Percentiles rank a stretch among this genome's conserved stretches.
These are phyloP conservation scores for Euura saliciscinereae DNA, from an alignment of 1,140 invertebrate species.

Conservation along the genomic window DNA sequence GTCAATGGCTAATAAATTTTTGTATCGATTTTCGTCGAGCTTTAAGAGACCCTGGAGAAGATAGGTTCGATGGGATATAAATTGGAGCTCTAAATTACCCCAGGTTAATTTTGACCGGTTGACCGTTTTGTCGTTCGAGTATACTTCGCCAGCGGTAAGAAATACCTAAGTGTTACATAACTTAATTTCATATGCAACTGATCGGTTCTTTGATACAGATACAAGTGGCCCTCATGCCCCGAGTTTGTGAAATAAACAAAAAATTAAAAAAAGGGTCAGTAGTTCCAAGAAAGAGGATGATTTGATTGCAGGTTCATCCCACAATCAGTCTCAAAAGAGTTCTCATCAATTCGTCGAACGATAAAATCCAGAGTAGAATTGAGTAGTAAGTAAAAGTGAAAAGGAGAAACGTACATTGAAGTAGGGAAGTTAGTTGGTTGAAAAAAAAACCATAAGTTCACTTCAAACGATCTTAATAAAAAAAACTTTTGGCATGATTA, in stretches of 20 bases:
- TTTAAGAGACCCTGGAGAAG: no score
- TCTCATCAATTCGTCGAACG: background rate
- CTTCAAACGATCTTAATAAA: background rate
- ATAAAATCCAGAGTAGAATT: background rate
- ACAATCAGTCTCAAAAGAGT: background rate
- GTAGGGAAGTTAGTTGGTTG: background rate
- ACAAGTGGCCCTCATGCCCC: background rate
- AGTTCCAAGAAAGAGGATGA: conserved; percentile 3
- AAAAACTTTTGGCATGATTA: background rate
- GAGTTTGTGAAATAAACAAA: background rate
- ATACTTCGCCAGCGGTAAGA: background rate
- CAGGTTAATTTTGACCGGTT: no score
- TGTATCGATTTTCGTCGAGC: no score
- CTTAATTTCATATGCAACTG: background rate
- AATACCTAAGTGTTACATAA: background rate
- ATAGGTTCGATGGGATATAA: no score
- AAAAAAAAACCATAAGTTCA: background rate
- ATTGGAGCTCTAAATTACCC: no score
- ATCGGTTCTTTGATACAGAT: background rate
- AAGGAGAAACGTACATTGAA: background rate
- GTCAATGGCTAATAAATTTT: no score
- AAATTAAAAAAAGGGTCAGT: background rate
- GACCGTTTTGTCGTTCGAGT: background rate
- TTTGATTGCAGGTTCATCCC: background rate
- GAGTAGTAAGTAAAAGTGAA: conserved; percentile 1